phyloP scores from a whole-genome alignment of 2,888 invertebrate species.

The Endotricha flammealis region DNA sequence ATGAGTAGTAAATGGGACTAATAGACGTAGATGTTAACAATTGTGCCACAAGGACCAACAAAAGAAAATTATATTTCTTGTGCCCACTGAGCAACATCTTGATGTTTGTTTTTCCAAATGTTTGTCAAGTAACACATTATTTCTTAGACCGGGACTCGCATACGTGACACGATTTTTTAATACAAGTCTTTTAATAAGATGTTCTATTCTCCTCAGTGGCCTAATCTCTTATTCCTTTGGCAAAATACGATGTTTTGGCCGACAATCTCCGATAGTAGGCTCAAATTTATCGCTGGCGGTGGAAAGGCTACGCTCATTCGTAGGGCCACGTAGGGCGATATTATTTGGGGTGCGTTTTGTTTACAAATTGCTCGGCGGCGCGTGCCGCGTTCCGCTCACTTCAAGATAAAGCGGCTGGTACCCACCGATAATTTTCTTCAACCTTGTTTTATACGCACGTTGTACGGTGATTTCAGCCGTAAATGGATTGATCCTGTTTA shows the following conservation, averaged over 20 bases:
- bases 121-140: too few relatives aligned
- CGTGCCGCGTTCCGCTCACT: constrained; percentile 50
- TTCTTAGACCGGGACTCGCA: too few relatives aligned
- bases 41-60: too few relatives aligned
- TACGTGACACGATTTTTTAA: too few relatives aligned
- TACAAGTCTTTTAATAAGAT: too few relatives aligned
- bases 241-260: constrained; percentile 41
- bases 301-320: constrained; percentile 48
- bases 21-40: too few relatives aligned
- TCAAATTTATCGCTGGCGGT: constrained; percentile 56
- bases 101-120: too few relatives aligned
- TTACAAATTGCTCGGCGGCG: constrained; percentile 68
- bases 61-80: too few relatives aligned
- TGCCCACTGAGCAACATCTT: too few relatives aligned
- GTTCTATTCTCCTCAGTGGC: too few relatives aligned
- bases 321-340: constrained; percentile 37
- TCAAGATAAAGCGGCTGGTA: constrained; percentile 49
- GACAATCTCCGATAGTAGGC: constrained; percentile 54
- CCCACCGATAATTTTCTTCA: constrained; percentile 58
- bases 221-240: too few relatives aligned
- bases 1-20: too few relatives aligned
- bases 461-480: constrained; percentile 47
- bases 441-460: constrained; percentile 54
- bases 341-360: constrained; percentile 70
- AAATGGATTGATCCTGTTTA: constrained; percentile 56